phyloP scores from a whole-genome alignment of 2,888 invertebrate genomes.

The Taenaris catops region DNA sequence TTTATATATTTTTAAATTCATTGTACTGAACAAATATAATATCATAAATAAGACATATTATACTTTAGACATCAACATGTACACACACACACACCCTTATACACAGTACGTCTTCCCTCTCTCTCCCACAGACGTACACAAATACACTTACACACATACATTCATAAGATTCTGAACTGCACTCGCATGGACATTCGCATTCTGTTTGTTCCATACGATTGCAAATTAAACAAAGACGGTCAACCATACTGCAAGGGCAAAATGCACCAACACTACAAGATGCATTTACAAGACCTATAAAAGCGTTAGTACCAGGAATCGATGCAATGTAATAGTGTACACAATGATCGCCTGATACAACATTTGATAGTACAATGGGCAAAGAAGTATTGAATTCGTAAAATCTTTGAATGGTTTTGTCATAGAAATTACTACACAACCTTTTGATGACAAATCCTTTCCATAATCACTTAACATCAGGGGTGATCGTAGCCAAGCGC shows the following conservation, averaged over 20 bases:
- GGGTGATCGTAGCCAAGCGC: too few species aligned
- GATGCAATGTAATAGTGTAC: slow-evolving; percentile 91
- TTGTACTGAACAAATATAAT: too few species aligned
- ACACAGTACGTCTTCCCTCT: too few species aligned
- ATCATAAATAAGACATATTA: too few species aligned
- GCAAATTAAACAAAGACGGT: slow-evolving; percentile 93
- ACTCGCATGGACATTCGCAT: slow-evolving; percentile 97
- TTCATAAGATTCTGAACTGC: slow-evolving; percentile 78
- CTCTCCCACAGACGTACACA: too few species aligned
- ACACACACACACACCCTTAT: too few species aligned
- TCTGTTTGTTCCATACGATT: slow-evolving; percentile 96
- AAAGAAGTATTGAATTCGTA: slow-evolving; percentile 91
- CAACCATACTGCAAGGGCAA: slow-evolving; percentile 95
- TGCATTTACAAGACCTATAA: slow-evolving; percentile 93
- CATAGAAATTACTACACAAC: slow-evolving; percentile 91
- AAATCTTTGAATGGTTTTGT: slow-evolving; percentile 91
- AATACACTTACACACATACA: too few species aligned
- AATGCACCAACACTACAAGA: slow-evolving; percentile 91
- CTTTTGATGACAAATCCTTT: slow-evolving; percentile 90
- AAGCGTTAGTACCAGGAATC: slow-evolving; percentile 92
- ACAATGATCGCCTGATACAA: slow-evolving; percentile 92
- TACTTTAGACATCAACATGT: too few species aligned
- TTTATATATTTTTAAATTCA: too few species aligned
- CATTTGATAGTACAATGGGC: slow-evolving; percentile 87
- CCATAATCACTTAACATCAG: too few species aligned